A percentile compares a stretch with the other conserved stretches of the same genome.
These are phyloP conservation scores for Desmodus rotundus DNA, from an alignment of 2,113 vertebrate genomes.

Conservation along the genomic window DNA sequence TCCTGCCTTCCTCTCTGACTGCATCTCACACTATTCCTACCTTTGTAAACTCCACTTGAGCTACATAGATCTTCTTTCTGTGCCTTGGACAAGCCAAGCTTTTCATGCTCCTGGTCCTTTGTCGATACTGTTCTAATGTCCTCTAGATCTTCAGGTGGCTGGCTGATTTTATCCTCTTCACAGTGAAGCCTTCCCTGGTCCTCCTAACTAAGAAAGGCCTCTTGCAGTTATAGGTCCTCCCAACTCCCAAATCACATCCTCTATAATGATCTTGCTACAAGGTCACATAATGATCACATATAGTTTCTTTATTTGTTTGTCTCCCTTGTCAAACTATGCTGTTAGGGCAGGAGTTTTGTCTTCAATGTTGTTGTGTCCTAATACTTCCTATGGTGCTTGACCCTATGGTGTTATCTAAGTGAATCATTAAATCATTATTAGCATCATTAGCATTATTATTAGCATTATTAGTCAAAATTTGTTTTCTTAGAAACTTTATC, in stretches of 20 bases:
- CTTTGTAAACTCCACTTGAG: not conserved
- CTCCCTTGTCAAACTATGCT: not conserved
- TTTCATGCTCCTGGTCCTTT: not conserved
- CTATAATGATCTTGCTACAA: no score
- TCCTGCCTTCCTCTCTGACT: not conserved
- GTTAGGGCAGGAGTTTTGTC: not conserved
- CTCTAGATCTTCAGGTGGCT: not conserved
- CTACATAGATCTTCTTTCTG: not conserved
- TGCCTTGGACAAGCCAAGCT: not conserved
- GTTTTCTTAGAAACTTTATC: not conserved
- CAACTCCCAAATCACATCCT: not conserved
- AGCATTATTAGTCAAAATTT: not conserved
- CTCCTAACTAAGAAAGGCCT: not conserved
- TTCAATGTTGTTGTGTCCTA: not conserved
- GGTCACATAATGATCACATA: not conserved
- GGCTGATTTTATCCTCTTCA: not conserved
- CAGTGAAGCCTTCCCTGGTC: not conserved
- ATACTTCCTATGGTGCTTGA: not conserved
- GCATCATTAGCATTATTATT: not conserved
- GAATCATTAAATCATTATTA: not conserved
- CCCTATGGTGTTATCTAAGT: not conserved
- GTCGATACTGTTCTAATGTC: not conserved
- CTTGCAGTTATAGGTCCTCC: not conserved
- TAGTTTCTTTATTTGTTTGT: not conserved
- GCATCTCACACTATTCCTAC: not conserved